Percentiles rank a stretch among this genome's conserved stretches.
These are phyloP conservation scores for Gobius niger DNA, from an alignment of 2,113 vertebrate species.

Conservation along the genomic window DNA sequence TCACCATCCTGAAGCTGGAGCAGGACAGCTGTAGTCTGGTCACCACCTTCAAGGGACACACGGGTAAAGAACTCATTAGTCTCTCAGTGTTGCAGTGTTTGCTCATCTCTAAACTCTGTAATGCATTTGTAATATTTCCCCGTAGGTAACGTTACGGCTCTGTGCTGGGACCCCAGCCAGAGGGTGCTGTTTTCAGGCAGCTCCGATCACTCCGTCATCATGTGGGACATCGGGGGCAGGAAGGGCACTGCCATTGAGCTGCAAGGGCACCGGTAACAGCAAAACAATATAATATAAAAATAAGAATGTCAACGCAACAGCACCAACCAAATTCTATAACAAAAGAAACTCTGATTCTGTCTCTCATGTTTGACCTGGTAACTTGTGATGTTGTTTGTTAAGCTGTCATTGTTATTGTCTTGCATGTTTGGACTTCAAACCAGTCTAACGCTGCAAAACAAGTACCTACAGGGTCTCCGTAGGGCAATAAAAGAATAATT, in stretches of 20 bases:
- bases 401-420: no score
- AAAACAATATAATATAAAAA: no score
- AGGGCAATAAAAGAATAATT: no score
- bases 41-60: constrained; percentile 96
- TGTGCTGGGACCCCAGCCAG: constrained; percentile 95
- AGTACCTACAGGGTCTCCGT: no score
- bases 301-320: neutral
- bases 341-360: no score
- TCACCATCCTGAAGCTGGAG: constrained; percentile 97
- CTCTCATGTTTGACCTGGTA: no score
- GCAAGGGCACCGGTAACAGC: constrained; percentile 93
- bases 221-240: constrained; percentile 99
- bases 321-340: no score
- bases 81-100: neutral
- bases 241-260: constrained; percentile 98
- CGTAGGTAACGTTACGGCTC: constrained; percentile 89
- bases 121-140: neutral
- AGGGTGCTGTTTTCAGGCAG: constrained; percentile 93
- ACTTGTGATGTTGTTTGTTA: no score
- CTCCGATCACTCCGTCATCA: constrained; percentile 97
- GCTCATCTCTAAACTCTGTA: constrained; percentile 1
- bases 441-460: no score
- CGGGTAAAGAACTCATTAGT: constrained; percentile 75
- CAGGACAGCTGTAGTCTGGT: constrained; percentile 93
- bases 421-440: no score